Conservation (phyloP, 2,888 invertebrate genomes). For the Torymus aiolomorphi region DNA sequence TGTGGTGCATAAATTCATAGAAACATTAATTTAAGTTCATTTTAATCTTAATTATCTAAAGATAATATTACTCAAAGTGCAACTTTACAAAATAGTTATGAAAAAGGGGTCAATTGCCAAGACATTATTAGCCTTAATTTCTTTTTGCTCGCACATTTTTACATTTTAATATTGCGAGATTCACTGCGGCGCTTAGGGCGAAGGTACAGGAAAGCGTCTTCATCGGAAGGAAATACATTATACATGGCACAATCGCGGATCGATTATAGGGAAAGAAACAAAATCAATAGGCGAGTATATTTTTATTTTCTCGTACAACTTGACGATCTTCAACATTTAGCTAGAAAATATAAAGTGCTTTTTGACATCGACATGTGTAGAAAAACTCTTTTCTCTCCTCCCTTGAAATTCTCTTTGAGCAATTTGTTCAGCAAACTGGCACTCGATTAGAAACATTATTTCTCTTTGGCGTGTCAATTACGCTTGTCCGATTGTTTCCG, state of each 20-base stretch:
- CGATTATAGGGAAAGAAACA: neutral
- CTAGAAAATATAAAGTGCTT: constrained; percentile 56
- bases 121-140: too few relatives aligned
- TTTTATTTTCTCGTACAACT: constrained; percentile 8
- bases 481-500: neutral
- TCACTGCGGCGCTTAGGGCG: neutral
- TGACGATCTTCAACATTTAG: constrained; percentile 21
- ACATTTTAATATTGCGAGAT: constrained; percentile 5
- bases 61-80: too few relatives aligned
- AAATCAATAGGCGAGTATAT: neutral
- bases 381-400: constrained; percentile 21
- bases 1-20: too few relatives aligned
- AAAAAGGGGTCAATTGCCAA: too few relatives aligned
- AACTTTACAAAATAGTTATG: too few relatives aligned
- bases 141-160: neutral
- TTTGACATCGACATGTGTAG: constrained; percentile 44
- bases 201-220: constrained; percentile 3
- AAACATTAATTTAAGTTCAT: too few relatives aligned
- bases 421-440: neutral
- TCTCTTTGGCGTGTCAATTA: neutral
- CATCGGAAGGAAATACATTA: neutral
- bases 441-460: constrained; percentile 11
- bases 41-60: too few relatives aligned
- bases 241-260: too few relatives aligned
- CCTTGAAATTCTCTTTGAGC: constrained; percentile 8